Evolutionary conservation across 2,113 vertebrate species (phyloP).

Genomic region (Erinaceus europaeus): DNA sequence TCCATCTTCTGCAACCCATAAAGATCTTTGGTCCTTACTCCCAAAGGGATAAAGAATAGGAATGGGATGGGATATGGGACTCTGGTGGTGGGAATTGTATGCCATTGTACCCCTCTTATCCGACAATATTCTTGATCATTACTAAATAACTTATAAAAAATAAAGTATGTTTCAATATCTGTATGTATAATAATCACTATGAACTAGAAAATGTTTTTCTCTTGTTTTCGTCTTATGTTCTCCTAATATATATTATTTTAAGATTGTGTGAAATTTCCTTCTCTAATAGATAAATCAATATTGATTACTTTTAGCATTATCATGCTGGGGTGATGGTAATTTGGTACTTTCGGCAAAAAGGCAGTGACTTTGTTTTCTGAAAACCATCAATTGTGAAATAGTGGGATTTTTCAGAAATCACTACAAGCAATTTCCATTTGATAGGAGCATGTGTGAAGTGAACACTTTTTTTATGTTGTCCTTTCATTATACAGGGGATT

Average conservation of each 20-base stretch:
- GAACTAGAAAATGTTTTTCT: neutral
- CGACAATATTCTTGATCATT: no score
- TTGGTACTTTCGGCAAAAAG: neutral
- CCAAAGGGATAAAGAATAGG: no score
- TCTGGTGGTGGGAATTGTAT: no score
- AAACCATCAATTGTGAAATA: neutral
- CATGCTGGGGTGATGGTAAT: neutral
- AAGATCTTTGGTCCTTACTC: no score
- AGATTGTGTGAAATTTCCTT: neutral
- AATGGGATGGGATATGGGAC: no score
- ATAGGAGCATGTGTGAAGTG: neutral
- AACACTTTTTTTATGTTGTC: slow-evolving; percentile 31
- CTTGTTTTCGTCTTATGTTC: neutral
- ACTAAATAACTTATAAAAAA: no score
- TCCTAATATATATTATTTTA: neutral
- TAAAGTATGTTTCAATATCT: no score
- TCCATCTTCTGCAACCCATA: no score
- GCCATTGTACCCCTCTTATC: no score
- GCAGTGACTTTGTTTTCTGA: neutral
- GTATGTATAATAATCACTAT: neutral
- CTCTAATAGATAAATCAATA: neutral
- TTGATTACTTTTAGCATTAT: neutral
- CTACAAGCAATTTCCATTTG: neutral
- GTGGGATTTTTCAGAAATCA: neutral
- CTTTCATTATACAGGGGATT: slow-evolving; percentile 1